A percentile compares a stretch with the other conserved stretches of the same genome.
These are phyloP conservation scores for Serilophus lunatus DNA, from an alignment of 2,113 vertebrate genomes.

Conservation along the genomic window DNA sequence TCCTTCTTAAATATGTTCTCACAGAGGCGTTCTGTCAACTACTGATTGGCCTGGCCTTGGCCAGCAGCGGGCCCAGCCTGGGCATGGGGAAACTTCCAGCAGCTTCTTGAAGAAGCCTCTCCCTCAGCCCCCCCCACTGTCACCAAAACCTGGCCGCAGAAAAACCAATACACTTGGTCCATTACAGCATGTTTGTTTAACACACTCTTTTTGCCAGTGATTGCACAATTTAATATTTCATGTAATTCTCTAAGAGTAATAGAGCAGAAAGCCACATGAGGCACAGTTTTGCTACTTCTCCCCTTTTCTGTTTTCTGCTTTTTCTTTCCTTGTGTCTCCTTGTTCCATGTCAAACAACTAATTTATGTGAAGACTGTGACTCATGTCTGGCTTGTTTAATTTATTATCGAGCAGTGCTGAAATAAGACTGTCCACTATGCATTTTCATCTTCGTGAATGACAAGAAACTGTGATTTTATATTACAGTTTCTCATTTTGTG, in stretches of 20 bases:
- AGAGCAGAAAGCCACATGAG: not conserved
- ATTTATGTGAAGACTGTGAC: conserved; percentile 30
- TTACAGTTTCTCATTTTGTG: not conserved
- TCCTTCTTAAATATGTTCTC: too few relatives aligned
- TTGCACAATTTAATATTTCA: conserved; percentile 12
- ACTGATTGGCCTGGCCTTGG: too few relatives aligned
- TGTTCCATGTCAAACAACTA: not conserved
- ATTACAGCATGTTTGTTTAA: not conserved
- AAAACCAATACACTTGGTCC: too few relatives aligned
- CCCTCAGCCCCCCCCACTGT: too few relatives aligned
- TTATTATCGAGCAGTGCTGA: conserved; percentile 35
- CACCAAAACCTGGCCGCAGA: too few relatives aligned
- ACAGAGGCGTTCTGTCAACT: too few relatives aligned
- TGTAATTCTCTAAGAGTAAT: not conserved
- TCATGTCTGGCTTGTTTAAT: conserved; percentile 36
- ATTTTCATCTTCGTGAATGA: conserved; percentile 10
- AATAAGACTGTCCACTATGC: not conserved
- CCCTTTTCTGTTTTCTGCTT: not conserved
- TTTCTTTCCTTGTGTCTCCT: not conserved
- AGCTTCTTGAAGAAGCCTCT: too few relatives aligned
- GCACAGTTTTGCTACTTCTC: not conserved
- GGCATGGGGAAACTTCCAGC: too few relatives aligned
- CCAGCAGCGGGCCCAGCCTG: too few relatives aligned
- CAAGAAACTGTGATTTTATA: not conserved
- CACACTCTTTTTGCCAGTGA: not conserved